Evolutionary conservation across 2,113 vertebrate genomes (phyloP).

Genomic region (Pterocles gutturalis): DNA sequence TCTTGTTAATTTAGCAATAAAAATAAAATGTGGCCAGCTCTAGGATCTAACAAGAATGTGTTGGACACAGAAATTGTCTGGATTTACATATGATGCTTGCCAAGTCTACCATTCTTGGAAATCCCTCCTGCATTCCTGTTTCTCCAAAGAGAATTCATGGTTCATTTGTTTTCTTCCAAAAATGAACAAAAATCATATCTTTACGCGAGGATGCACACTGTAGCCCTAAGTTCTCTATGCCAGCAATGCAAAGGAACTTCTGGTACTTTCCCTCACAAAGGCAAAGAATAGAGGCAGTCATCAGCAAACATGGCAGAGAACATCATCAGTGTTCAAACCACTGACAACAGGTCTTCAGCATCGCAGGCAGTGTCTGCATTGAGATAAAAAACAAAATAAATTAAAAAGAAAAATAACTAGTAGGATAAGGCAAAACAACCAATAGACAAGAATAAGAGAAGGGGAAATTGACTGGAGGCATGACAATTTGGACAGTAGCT

Average conservation of each 20-base stretch:
- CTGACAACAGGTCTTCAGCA: not conserved
- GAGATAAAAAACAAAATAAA: not conserved
- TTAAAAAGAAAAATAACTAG: not conserved
- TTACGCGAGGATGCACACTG: not conserved
- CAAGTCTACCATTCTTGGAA: slow-evolving; percentile 66
- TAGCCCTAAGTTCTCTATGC: not conserved
- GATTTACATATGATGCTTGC: slow-evolving; percentile 33
- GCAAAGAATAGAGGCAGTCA: not conserved
- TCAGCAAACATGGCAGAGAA: not conserved
- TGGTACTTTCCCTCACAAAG: not conserved
- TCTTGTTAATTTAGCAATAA: slow-evolving; percentile 19
- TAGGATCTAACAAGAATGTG: slow-evolving; percentile 22
- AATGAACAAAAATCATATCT: not conserved
- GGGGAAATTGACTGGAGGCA: not conserved
- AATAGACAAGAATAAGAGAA: not conserved
- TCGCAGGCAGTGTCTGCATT: not conserved
- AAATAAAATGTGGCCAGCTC: slow-evolving; percentile 35
- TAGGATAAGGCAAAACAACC: not conserved
- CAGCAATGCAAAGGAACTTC: not conserved
- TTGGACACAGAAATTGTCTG: slow-evolving; percentile 43
- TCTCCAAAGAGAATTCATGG: slow-evolving; percentile 7
- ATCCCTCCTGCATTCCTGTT: slow-evolving; percentile 29
- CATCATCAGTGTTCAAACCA: not conserved
- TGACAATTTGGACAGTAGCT: not conserved
- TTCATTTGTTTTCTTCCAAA: slow-evolving; percentile 22